Conservation (phyloP, 2,888 invertebrate species). For the Rugalucina vietnamica region DNA sequence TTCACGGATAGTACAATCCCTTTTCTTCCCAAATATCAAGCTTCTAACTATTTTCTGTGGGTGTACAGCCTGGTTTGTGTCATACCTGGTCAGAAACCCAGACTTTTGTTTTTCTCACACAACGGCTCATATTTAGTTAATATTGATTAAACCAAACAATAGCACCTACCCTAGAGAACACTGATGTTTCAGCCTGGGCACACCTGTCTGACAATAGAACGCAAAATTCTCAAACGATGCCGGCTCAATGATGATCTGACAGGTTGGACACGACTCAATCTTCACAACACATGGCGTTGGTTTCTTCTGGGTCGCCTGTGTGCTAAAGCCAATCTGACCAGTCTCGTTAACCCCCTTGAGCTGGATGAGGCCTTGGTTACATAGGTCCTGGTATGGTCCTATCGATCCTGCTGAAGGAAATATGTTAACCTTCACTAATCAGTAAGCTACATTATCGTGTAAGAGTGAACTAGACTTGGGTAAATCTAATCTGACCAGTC, state of each 20-base stretch:
- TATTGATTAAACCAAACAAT: too few relatives aligned
- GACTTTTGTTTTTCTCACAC: too few relatives aligned
- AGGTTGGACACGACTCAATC: conserved; percentile 48
- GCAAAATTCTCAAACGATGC: not conserved
- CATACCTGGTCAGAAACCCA: too few relatives aligned
- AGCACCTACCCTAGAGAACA: not conserved
- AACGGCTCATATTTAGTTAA: too few relatives aligned
- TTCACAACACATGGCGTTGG: conserved; percentile 39
- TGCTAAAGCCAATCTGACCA: conserved; percentile 30
- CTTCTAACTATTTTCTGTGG: too few relatives aligned
- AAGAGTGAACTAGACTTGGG: too few relatives aligned
- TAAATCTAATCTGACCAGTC: too few relatives aligned
- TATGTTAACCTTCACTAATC: not conserved
- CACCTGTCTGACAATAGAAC: conserved; percentile 32
- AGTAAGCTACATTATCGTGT: not conserved
- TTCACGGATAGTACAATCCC: too few relatives aligned
- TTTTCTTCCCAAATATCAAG: too few relatives aligned
- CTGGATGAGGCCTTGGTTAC: conserved; percentile 18
- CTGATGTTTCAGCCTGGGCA: not conserved
- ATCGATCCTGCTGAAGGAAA: not conserved
- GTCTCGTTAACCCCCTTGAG: conserved; percentile 33
- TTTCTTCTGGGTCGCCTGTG: not conserved
- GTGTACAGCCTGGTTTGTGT: too few relatives aligned
- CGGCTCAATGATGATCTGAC: conserved; percentile 34
- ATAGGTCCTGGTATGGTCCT: conserved; percentile 24